Evolutionary conservation across 2,797 vertebrate species (phyloP).

Genomic region (Lutjanus argentimaculatus): DNA sequence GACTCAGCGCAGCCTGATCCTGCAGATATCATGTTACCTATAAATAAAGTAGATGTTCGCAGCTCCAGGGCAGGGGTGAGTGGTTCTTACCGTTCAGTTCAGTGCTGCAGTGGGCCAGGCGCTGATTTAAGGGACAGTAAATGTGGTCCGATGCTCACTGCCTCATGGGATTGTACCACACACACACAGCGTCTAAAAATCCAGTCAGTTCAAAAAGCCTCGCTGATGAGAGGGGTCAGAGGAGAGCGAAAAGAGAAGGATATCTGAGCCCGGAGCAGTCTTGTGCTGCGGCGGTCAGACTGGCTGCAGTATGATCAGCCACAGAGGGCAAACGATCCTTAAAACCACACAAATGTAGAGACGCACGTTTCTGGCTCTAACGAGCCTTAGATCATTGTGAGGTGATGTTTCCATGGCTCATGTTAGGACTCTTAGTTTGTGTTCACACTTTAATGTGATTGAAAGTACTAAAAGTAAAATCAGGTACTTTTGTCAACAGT

Average conservation of each 20-base stretch:
- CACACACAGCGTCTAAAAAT: conserved; percentile 8
- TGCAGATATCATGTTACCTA: conserved; percentile 10
- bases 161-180: conserved; percentile 5
- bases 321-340: not conserved
- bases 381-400: not conserved
- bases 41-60: not conserved
- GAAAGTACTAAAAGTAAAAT: not conserved
- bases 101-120: conserved; percentile 1
- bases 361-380: not conserved
- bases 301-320: not conserved
- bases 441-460: not conserved
- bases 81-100: conserved; percentile 2
- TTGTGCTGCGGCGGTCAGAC: not conserved
- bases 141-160: not conserved
- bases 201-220: conserved; percentile 15
- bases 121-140: conserved; percentile 7
- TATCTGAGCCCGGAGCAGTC: conserved; percentile 1
- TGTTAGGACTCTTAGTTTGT: not conserved
- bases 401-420: not conserved
- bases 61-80: conserved; percentile 1
- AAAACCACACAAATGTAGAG: not conserved
- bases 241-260: not conserved
- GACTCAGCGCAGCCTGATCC: conserved; percentile 15
- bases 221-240: conserved; percentile 20
- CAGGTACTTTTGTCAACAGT: not conserved